Base-by-base conservation (phyloP, 2,113 vertebrate species). In the Motacilla tschutschensis region DNA sequence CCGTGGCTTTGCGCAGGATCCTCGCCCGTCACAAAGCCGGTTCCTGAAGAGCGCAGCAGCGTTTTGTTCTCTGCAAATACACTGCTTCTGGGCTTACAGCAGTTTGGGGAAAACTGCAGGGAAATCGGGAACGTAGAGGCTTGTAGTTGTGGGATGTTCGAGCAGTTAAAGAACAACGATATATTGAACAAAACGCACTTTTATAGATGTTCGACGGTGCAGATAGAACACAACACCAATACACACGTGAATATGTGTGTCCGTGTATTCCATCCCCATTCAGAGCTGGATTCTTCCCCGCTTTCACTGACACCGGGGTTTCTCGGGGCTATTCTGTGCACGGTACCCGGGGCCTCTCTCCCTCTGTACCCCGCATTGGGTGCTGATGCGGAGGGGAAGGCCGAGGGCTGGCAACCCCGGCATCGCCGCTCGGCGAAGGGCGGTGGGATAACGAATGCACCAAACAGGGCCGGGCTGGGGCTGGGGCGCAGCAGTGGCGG, bases 121-220 rank as follows among this genome's bases (percentile, higher is more conserved):
- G 58, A 89, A 85, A 86, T 31, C 10, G 1, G 78, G 28, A 47
- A 76, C 12, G 4, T 12, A 7, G 33, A 28, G 38, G 58, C 55
- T 74, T 38, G 58, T 10, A 62, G 29, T 15, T n/a, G 2, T 0
- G 50, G 54, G 59, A 26, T 2, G 8, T 43, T 35, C 4, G 0
- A n/a, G 25, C 43, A 35, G 64, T 35, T 67, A 35, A 71, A 51
- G 47, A 76, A 11, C 40, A 29, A 8, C 14, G 47, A 28, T 69
- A 40, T 6, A 36, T 29, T 15, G 31, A 38, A 90, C 82, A 48
- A 67, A 35, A 33, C 0, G 25, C 50, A 0, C 28, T 28, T 79
- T 81, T 17, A 26, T 3, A 18, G 51, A 15, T 58, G 36, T 60
- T 57, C 13, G 63, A 50, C 67, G 26, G 38, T 48, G 29, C n/a